These are phyloP conservation scores for Diabrotica undecimpunctata DNA, from an alignment of 1,140 invertebrate genomes.

Conservation along the genomic window DNA sequence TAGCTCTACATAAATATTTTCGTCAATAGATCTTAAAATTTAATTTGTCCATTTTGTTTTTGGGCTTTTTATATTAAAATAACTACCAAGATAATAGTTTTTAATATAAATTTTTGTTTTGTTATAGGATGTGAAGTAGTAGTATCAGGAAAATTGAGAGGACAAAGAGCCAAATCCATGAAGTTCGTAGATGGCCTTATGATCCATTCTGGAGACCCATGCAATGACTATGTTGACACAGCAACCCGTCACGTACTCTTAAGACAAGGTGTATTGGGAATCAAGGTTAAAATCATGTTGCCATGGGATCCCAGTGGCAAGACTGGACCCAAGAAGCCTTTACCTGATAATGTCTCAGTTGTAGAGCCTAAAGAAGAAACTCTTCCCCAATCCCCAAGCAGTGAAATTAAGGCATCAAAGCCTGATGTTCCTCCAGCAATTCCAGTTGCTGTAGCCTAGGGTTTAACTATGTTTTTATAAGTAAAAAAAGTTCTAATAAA, in stretches of 20 bases:
- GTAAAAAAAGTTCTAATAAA: neutral
- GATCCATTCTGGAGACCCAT: slow-evolving; percentile 99
- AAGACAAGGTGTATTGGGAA: slow-evolving; percentile 85
- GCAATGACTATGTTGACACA: slow-evolving; percentile 96
- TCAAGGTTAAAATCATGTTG: slow-evolving; percentile 99
- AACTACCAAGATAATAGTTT: too few species aligned
- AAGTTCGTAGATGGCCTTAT: slow-evolving; percentile 99
- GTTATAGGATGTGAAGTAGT: slow-evolving; percentile 88
- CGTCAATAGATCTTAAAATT: too few species aligned
- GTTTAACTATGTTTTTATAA: neutral
- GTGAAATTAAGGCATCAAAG: slow-evolving; percentile 60
- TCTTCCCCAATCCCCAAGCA: slow-evolving; percentile 58
- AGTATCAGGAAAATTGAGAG: slow-evolving; percentile 97
- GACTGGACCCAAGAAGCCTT: slow-evolving; percentile 92
- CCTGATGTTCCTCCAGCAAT: slow-evolving; percentile 46
- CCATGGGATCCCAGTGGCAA: slow-evolving; percentile 96
- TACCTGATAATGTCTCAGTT: slow-evolving; percentile 95
- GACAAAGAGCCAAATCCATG: slow-evolving; percentile 99
- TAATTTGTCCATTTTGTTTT: too few species aligned
- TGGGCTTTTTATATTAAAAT: too few species aligned
- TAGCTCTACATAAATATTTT: too few species aligned
- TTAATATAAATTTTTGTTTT: too few species aligned
- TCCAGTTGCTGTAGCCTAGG: slow-evolving; percentile 40
- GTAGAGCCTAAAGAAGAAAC: slow-evolving; percentile 89
- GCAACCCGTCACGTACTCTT: slow-evolving; percentile 97